These are phyloP conservation scores for Martes martes DNA, from an alignment of 2,113 vertebrate species.

Conservation along the genomic window DNA sequence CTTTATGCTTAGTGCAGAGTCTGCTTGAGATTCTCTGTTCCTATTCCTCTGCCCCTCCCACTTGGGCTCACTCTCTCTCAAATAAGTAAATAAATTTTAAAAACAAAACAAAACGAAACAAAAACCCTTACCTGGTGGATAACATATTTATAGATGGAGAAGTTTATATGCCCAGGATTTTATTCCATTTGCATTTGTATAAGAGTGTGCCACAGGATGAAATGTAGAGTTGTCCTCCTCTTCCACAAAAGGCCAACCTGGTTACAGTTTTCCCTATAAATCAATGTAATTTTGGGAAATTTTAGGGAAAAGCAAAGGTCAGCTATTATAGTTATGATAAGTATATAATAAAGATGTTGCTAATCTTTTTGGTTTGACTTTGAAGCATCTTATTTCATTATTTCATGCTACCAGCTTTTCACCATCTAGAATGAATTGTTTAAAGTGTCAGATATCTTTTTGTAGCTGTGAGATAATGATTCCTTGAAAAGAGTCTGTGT, in stretches of 20 bases:
- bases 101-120: background rate
- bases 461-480: background rate
- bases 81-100: background rate
- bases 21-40: background rate
- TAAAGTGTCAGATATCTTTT: background rate
- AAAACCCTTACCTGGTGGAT: background rate
- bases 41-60: background rate
- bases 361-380: background rate
- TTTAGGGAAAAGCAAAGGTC: background rate
- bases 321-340: background rate
- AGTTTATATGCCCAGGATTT: background rate
- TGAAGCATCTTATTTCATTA: background rate
- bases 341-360: background rate
- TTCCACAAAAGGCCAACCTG: background rate
- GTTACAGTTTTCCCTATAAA: background rate
- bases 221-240: background rate
- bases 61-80: background rate
- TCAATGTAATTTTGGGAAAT: background rate
- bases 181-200: background rate
- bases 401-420: background rate
- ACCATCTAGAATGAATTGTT: background rate
- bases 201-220: background rate
- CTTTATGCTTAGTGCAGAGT: background rate
- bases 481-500: background rate
- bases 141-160: background rate